These are phyloP conservation scores for Oncorhynchus kisutch DNA, from an alignment of 2,113 vertebrate genomes.

Conservation along the genomic window DNA sequence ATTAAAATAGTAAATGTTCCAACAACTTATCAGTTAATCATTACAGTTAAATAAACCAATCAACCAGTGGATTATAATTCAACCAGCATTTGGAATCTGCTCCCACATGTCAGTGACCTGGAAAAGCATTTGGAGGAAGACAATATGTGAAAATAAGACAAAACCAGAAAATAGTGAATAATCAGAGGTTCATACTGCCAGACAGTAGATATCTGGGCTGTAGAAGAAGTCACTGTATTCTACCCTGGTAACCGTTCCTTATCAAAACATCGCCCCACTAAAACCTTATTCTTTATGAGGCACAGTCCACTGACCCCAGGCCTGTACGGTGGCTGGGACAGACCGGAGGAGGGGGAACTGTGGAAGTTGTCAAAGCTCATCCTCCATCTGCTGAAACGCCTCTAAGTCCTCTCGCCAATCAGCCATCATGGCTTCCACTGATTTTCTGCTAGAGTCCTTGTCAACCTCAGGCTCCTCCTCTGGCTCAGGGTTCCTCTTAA, in stretches of 20 bases:
- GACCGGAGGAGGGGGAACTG: slow-evolving; percentile 1
- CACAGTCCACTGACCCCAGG: not conserved
- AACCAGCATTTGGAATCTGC: slow-evolving; percentile 28
- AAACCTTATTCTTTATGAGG: slow-evolving; percentile 6
- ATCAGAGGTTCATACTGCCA: slow-evolving; percentile 3
- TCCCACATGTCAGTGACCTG: slow-evolving; percentile 22
- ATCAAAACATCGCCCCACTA: slow-evolving; percentile 1
- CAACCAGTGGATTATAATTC: slow-evolving; percentile 26
- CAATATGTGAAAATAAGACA: slow-evolving; percentile 18
- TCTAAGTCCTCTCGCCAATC: slow-evolving; percentile 99
- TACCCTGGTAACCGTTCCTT: not conserved
- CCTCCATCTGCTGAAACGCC: slow-evolving; percentile 98
- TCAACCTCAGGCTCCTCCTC: slow-evolving; percentile 47
- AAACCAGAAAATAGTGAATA: slow-evolving; percentile 14
- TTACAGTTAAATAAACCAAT: slow-evolving; percentile 37
- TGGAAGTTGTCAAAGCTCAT: slow-evolving; percentile 88
- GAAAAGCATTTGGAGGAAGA: slow-evolving; percentile 53
- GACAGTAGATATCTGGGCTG: not conserved
- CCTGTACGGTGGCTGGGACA: not conserved
- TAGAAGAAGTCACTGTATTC: not conserved
- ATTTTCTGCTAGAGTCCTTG: slow-evolving; percentile 67
- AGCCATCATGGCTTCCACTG: slow-evolving; percentile 89
- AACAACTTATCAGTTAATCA: slow-evolving; percentile 18
- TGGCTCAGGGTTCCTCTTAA: slow-evolving; percentile 45
- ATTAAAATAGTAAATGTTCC: slow-evolving; percentile 38